Conservation (phyloP, 2,888 invertebrate species). For the Yponomeuta cagnagella region DNA sequence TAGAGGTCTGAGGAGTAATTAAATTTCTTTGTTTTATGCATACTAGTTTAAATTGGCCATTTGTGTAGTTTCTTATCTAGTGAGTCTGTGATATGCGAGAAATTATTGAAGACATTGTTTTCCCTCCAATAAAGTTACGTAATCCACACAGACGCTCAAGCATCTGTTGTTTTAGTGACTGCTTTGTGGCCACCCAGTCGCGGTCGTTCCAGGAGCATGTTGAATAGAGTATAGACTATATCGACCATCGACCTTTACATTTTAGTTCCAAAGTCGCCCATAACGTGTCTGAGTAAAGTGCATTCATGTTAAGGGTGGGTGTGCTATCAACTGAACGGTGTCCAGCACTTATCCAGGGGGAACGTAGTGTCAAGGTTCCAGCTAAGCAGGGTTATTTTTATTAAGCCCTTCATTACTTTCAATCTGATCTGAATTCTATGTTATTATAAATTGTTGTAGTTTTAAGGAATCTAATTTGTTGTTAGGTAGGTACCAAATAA, state of each 20-base stretch:
- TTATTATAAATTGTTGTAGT: conserved; percentile 3
- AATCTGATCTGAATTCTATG: conserved; percentile 9
- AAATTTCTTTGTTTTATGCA: not conserved
- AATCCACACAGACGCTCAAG: not conserved
- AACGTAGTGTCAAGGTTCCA: no score
- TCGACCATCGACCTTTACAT: no score
- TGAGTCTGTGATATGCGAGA: conserved; percentile 6
- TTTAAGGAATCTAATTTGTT: not conserved
- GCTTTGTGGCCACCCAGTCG: no score
- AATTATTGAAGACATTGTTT: not conserved
- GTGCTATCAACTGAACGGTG: no score
- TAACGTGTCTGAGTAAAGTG: no score
- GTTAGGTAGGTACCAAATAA: not conserved
- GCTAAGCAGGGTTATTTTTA: not conserved
- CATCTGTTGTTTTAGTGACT: no score
- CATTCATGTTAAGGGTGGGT: no score
- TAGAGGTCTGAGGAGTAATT: not conserved
- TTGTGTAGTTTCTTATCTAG: not conserved
- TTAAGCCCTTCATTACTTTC: not conserved
- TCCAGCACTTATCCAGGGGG: no score
- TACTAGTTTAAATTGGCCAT: not conserved
- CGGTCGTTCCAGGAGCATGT: no score
- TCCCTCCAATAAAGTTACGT: not conserved
- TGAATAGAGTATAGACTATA: no score
- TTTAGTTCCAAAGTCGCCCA: no score